A percentile compares a stretch with the other conserved stretches of the same genome.
These are phyloP conservation scores for Phalera bucephala DNA, from an alignment of 2,888 invertebrate species.

Conservation along the genomic window DNA sequence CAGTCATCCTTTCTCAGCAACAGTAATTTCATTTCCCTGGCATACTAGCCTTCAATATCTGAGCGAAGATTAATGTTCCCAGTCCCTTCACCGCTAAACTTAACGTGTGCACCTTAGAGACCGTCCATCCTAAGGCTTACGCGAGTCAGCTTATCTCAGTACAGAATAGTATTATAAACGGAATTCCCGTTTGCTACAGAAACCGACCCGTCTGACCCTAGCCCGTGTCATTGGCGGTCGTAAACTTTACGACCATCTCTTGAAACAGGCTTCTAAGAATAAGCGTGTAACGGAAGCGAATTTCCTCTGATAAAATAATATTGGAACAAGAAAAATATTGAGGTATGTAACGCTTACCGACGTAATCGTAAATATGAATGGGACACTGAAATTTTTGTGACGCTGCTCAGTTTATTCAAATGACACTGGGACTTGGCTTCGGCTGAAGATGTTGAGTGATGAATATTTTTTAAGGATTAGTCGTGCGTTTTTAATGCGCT, in stretches of 20 bases:
- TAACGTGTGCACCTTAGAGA: conserved; percentile 23
- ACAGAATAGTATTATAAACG: conserved; percentile 47
- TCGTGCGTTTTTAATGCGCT: no score
- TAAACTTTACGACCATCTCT: conserved; percentile 53
- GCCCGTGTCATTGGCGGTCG: conserved; percentile 42
- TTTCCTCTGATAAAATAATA: conserved; percentile 41
- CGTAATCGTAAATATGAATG: conserved; percentile 47
- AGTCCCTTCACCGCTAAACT: conserved; percentile 18
- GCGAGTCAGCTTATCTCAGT: conserved; percentile 34
- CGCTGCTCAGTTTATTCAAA: conserved; percentile 22
- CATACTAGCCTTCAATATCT: conserved; percentile 12
- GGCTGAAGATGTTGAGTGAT: conserved; percentile 1
- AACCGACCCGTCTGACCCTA: conserved; percentile 41
- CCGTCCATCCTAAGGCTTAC: conserved; percentile 20
- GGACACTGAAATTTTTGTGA: conserved; percentile 41
- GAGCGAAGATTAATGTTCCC: conserved; percentile 26
- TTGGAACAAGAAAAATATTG: conserved; percentile 46
- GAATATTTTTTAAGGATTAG: background rate
- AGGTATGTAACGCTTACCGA: conserved; percentile 41
- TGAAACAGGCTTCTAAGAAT: conserved; percentile 42
- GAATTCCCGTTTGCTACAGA: conserved; percentile 38
- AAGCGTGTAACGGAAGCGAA: conserved; percentile 32
- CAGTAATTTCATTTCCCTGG: conserved; percentile 12
- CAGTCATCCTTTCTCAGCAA: background rate
- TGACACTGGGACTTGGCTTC: conserved; percentile 5